Conservation (phyloP, 1,140 invertebrate species). For the Drosophila asahinai region DNA sequence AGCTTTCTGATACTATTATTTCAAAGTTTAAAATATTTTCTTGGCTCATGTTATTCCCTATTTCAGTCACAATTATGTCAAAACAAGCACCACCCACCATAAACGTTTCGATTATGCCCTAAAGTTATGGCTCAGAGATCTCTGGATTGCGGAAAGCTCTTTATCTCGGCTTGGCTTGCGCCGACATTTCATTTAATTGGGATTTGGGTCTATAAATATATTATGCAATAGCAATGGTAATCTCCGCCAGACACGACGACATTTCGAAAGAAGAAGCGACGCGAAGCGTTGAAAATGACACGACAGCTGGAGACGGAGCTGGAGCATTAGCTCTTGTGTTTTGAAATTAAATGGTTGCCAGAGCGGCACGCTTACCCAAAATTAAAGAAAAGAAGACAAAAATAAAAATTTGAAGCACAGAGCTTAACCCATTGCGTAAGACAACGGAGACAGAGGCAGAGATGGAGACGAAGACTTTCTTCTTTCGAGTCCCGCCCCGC, state of each 20-base stretch:
- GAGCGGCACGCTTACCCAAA: slow-evolving; percentile 61
- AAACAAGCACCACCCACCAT: not conserved
- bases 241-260: slow-evolving; percentile 22
- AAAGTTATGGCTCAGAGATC: slow-evolving; percentile 39
- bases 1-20: not conserved
- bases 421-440: slow-evolving; percentile 72
- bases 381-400: slow-evolving; percentile 9
- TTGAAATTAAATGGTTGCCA: slow-evolving; percentile 75
- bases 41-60: not conserved
- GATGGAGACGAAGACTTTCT: slow-evolving; percentile 57
- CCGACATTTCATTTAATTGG: slow-evolving; percentile 69
- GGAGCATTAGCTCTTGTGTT: slow-evolving; percentile 35
- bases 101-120: slow-evolving; percentile 32
- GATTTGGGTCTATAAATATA: slow-evolving; percentile 4
- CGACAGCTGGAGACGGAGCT: slow-evolving; percentile 18
- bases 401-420: slow-evolving; percentile 42
- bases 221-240: slow-evolving; percentile 59
- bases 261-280: slow-evolving; percentile 63
- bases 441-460: slow-evolving; percentile 6
- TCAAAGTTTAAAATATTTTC: not conserved
- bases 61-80: not conserved
- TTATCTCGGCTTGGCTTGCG: slow-evolving; percentile 32
- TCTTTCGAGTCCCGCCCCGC: slow-evolving; percentile 36
- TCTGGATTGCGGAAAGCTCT: slow-evolving; percentile 64
- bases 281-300: slow-evolving; percentile 78